Evolutionary conservation across 2,888 invertebrate genomes (phyloP), one percentile per base, ranked within the genome.

Genomic region (Disparrhopalites patrizii): DNA sequence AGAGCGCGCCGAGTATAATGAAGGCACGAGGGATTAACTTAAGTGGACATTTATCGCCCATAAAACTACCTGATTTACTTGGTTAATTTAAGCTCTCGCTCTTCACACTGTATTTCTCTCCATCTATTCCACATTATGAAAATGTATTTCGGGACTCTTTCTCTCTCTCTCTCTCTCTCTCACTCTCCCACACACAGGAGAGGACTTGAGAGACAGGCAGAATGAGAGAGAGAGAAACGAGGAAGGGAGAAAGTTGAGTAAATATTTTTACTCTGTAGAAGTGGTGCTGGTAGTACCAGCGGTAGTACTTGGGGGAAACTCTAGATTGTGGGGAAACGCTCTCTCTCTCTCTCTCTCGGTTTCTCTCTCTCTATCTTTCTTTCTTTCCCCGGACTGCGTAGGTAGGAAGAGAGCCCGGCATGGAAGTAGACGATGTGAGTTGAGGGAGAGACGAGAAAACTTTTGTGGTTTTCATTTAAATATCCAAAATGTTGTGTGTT

Each of bases 51-150:
- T 61, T 61, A 61, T 61, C 50, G 61, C 50, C 61, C 51, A 61
- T 61, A 61, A 61, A 58, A 51, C 50, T 51, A 61, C 61, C 61
- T 61, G 61, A 61, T 61, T 61, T 61, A 61, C 61, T 61, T 51
- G 61, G 61, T 61, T 61, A 61, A 61, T 61, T 61, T 61, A 61
- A 61, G 51, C 51, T 33, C 61, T 51, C 25, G 51, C 61, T 61
- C 50, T 51, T 61, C 61, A 51, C 61, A 61, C 61, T 61, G 61
- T 33, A 60, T 60, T 60, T 60, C 60, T 23, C 50, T 58, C 58
- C 43, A 61, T 43, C 33, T 18, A 40, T 25, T 43, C 58, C 40
- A 43, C 58, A 58, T 58, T 58, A 58, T 58, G 58, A 58, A 58
- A 56, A 58, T 43, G 43, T 60, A 40, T 40, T 43, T 58, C n/a